Evolutionary conservation across 92 coral and sea anemone species (phyloP).

Genomic region (Anthopleura xanthogrammica): DNA sequence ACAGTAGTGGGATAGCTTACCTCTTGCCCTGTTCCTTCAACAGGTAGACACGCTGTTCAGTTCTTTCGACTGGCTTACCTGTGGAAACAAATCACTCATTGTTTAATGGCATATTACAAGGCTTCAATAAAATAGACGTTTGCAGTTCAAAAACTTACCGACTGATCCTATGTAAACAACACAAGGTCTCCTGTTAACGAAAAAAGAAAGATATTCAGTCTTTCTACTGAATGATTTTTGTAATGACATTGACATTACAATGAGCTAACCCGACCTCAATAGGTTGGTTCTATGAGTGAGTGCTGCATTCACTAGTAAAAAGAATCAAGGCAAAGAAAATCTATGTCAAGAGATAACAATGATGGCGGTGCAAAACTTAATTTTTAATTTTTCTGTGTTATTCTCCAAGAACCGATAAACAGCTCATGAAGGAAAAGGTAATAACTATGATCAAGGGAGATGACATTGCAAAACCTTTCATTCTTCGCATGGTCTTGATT

Average conservation of each 20-base stretch:
- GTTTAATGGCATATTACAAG: neutral
- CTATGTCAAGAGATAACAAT: no score
- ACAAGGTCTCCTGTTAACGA: slow-evolving; percentile 75
- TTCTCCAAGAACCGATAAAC: no score
- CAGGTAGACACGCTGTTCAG: slow-evolving; percentile 80
- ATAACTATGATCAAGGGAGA: no score
- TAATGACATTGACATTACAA: neutral
- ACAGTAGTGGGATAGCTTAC: slow-evolving; percentile 23
- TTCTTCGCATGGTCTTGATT: no score
- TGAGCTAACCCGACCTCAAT: neutral
- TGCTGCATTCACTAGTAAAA: neutral
- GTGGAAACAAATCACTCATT: neutral
- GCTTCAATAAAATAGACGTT: neutral
- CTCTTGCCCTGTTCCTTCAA: slow-evolving; percentile 85
- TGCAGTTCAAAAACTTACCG: slow-evolving; percentile 51
- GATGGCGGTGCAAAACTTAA: no score
- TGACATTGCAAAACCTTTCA: no score
- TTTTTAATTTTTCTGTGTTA: no score
- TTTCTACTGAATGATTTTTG: neutral
- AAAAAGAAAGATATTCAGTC: no score
- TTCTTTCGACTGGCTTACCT: slow-evolving; percentile 98
- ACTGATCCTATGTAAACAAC: slow-evolving; percentile 94
- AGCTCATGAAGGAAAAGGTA: no score
- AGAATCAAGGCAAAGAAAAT: no score
- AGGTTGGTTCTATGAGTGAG: neutral